Base-by-base conservation (phyloP, 2,888 invertebrate species). In the Drosophila kambysellisi region DNA sequence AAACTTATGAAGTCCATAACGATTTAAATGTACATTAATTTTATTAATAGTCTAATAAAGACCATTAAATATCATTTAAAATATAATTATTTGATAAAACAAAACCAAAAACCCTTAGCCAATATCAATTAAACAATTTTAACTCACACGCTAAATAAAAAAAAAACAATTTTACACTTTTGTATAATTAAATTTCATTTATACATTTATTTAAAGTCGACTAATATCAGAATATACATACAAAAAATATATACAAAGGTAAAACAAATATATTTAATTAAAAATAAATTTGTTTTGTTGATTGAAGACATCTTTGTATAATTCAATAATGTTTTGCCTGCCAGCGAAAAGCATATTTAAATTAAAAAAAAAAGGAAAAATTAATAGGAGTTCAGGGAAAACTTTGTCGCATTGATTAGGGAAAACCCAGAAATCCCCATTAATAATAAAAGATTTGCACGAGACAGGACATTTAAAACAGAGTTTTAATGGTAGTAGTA, bases 1-100 rank as follows among this genome's bases (percentile, higher is more conserved):
- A 43, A 56, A 39, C 41, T 63, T 43, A 59, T 48, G 39, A 58
- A 62, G 48, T 29, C 9, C 71, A 70, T 30, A 41, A 35, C 46
- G 15, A 32, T 17, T 32, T 30, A 11, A 30, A 69, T n/a, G 39
- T 29, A 25, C 11, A 37, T 43, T 15, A 20, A 43, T 30, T 56
- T 29, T 9, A 43, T 41, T 12, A 17, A 51, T 11, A 12, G 17
- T n/a, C 51, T n/a, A 30, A 51, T 6, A 30, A n/a, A 9, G 6
- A n/a, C 29, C 6, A n/a, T n/a, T 17, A n/a, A 51, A 11, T 37
- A 6, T 29, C 0, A 20, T 15, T 20, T 5, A 32, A 32, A 7
- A 32, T 32, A 0, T 12, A 29, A 4, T 56, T 37, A 1, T 3
- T 39, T 30, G 29, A n/a, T 29, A 25, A 39, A 11, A 15, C 11